These are phyloP conservation scores for Bombus picipes DNA, from an alignment of 1,140 invertebrate species.

Conservation along the genomic window DNA sequence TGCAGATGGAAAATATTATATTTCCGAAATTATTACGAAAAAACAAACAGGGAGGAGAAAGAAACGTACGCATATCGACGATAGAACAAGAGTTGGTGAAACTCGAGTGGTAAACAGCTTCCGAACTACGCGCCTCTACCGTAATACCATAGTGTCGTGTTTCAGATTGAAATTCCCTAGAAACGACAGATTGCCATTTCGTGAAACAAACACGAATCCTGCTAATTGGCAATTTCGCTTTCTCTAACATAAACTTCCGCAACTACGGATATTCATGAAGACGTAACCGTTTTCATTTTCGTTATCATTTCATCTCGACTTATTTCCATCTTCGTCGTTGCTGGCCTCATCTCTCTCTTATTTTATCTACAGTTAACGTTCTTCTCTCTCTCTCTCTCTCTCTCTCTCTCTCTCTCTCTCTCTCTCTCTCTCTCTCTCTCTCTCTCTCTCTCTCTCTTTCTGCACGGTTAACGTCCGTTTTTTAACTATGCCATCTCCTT, in stretches of 20 bases:
- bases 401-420: neutral
- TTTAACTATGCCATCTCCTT: slow-evolving; percentile 19
- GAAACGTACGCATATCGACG: neutral
- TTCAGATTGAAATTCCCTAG: slow-evolving; percentile 8
- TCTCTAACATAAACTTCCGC: neutral
- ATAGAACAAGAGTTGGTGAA: neutral
- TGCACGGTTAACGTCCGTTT: slow-evolving; percentile 25
- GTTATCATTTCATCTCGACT: slow-evolving; percentile 6
- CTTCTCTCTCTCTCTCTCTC: neutral
- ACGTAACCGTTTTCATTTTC: slow-evolving; percentile 25
- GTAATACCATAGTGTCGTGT: neutral
- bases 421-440: neutral
- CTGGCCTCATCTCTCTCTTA: neutral
- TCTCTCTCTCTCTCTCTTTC: neutral
- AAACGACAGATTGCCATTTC: slow-evolving; percentile 13
- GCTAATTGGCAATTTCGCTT: slow-evolving; percentile 41
- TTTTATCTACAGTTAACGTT: neutral
- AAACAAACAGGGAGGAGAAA: neutral
- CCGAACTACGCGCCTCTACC: neutral
- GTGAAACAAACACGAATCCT: slow-evolving; percentile 4
- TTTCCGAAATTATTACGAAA: neutral
- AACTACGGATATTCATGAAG: neutral
- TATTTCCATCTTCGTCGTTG: neutral
- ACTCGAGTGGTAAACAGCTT: neutral
- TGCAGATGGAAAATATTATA: neutral